Evolutionary conservation across 2,888 invertebrate species (phyloP).

Genomic region (Eucera pruinosa): DNA sequence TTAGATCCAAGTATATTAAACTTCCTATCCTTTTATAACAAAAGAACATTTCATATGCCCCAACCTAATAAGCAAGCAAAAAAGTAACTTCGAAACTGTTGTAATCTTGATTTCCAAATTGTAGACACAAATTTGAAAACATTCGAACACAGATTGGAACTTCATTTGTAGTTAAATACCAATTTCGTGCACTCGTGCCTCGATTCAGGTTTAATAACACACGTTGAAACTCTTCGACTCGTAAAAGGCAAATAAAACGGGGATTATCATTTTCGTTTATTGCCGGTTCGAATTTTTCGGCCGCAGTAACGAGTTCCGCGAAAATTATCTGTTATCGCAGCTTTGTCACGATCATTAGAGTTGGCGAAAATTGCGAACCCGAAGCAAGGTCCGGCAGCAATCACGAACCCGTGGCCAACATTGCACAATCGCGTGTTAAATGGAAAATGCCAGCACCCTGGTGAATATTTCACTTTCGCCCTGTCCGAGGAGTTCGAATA

Average conservation of each 20-base stretch:
- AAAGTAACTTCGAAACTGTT: too few species aligned
- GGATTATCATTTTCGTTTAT: slow-evolving; percentile 5
- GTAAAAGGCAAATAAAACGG: background rate
- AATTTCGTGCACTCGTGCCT: background rate
- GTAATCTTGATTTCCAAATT: too few species aligned
- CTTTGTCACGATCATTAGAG: slow-evolving; percentile 11
- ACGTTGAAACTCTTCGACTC: background rate
- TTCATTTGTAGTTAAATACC: too few species aligned
- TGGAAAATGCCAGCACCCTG: background rate
- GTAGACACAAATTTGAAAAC: too few species aligned
- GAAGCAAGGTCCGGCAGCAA: background rate
- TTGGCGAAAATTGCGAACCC: slow-evolving; percentile 16
- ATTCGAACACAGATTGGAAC: too few species aligned
- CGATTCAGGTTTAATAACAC: background rate
- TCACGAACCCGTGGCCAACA: slow-evolving; percentile 1
- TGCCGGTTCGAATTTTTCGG: background rate
- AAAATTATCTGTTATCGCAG: slow-evolving; percentile 15
- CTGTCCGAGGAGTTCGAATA: slow-evolving; percentile 9
- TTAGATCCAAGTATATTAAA: too few species aligned
- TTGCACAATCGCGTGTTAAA: slow-evolving; percentile 25
- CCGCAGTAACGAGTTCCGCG: slow-evolving; percentile 17
- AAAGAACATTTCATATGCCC: too few species aligned
- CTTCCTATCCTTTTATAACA: too few species aligned
- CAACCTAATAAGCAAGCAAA: too few species aligned
- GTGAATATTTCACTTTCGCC: slow-evolving; percentile 29